Conservation (phyloP, 37 sponge, comb jelly and placozoan genomes). For the Haliclona indistincta region DNA sequence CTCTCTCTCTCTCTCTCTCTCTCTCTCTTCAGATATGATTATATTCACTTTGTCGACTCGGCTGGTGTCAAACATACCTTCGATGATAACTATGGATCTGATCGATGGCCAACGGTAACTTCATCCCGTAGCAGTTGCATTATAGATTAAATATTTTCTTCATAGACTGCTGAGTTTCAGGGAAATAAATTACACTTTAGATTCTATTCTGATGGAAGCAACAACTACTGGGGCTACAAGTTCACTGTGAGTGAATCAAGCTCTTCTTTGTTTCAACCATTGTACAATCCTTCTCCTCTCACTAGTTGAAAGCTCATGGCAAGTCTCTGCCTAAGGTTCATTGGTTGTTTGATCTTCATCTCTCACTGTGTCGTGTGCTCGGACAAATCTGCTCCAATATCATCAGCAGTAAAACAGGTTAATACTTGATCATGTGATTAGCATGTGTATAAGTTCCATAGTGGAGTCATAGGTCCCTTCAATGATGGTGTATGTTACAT, state of each 20-base stretch:
- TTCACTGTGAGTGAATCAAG: conserved; percentile 65
- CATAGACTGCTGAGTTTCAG: conserved; percentile 42
- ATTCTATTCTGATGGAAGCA: conserved; percentile 78
- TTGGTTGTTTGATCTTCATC: conserved; percentile 78
- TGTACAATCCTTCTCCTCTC: neutral
- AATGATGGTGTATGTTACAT: too few species aligned
- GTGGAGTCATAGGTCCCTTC: too few species aligned
- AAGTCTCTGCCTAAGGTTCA: conserved; percentile 25
- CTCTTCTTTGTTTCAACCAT: neutral
- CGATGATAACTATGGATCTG: conserved; percentile 61
- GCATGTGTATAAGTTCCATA: too few species aligned
- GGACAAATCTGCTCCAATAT: conserved; percentile 56
- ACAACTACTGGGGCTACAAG: conserved; percentile 86
- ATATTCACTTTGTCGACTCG: conserved; percentile 76
- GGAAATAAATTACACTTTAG: conserved; percentile 64
- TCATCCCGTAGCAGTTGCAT: neutral
- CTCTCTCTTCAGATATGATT: conserved; percentile 58
- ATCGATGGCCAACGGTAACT: conserved; percentile 64
- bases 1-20: neutral
- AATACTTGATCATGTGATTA: too few species aligned
- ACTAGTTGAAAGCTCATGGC: conserved; percentile 71
- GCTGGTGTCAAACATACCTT: conserved; percentile 41
- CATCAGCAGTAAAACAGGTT: conserved; percentile 21
- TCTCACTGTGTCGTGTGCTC: conserved; percentile 60
- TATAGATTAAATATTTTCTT: neutral